Base-by-base conservation (phyloP, 1,140 invertebrate genomes). In the Tetraneura akinire region DNA sequence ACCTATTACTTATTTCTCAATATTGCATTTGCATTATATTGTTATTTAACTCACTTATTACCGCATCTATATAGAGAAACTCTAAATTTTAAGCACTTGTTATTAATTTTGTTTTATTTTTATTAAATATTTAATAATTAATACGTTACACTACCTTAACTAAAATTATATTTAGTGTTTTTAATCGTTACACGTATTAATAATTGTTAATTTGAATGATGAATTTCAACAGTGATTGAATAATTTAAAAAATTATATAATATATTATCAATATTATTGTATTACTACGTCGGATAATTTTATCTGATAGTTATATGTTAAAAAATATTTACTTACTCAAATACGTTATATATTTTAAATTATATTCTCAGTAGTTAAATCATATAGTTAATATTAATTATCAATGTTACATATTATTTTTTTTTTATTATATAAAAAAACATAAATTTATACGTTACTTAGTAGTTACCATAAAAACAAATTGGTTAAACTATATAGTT, bases 51-150 rank as follows among this genome's bases (percentile, higher is more conserved):
- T 47, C 26, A 68, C 45, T 47, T 11, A 68, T 45, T 45, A 45
- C n/a, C n/a, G 37, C 70, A 1, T 21, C 14, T 21, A 29, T 14
- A n/a, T 42, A n/a, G n/a, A n/a, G n/a, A n/a, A n/a, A n/a, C 26
- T 53, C 16, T 32, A 73, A 76, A 76, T 42, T 42, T 55, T 76
- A 76, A 55, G 29, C 32, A 55, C 13, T 60, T 42, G 73, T 76
- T 76, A 60, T 37, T 45, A n/a, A 37, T 64, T n/a, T n/a, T 64
- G 11, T 23, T 57, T 64, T 21, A 18, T 18, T 55, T 55, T 55
- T 14, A n/a, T 55, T 45, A 68, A 23, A 29, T 51, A 29, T 71
- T 71, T 14, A 51, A 37, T 4, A 4, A 29, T 29, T n/a, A n/a
- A 14, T 29, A 71, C 21, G 32, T 45, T 51, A 51, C 11, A 10